Base-by-base conservation (phyloP, 2,113 vertebrate genomes). In the Plotosus lineatus region DNA sequence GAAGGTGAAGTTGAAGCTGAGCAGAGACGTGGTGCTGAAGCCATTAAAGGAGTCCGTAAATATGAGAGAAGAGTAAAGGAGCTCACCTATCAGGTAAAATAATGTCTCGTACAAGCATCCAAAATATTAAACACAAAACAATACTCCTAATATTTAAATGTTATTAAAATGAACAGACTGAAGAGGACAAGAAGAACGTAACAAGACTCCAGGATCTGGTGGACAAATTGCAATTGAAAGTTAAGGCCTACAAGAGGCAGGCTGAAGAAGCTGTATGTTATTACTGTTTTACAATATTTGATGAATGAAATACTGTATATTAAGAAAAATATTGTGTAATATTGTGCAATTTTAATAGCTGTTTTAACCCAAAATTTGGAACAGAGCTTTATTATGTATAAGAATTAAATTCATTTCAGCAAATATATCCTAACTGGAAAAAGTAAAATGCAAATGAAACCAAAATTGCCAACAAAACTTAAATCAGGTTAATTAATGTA, bases 191-290 rank as follows among this genome's bases (percentile, higher is more conserved):
- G 88, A 94, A 94, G 87, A 94, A 93, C 15, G 60, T 92, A 0
- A 17, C 0, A 19, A 88, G 93, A 85, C 90, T 94, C 12, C 94
- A 94, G 83, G 93, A 94, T 85, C 89, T 94, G 75, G 94, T 94
- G 83, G 92, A 94, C 87, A 94, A 94, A 63, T 90, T 94, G 56
- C 93, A 94, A 85, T 82, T 94, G 53, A 94, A 94, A 90, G 89
- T 94, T 71, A 94, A 94, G 74, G 50, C 90, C 73, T 94, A 94
- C 84, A 93, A 94, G 85, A 86, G 93, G 48, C 92, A 93, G 79
- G 56, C 92, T 86, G 93, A 94, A 82, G 93, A 94, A 28, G 71
- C 93, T 85, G 92, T 94, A 53, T 89, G 91, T 89, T 23, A 69
- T 31, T 79, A 21, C 33, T 42, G 26, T 11, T 26, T 58, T 21